These are phyloP conservation scores for Hermaeophaga mercurialis DNA, from an alignment of 2,888 invertebrate species.

Conservation along the genomic window DNA sequence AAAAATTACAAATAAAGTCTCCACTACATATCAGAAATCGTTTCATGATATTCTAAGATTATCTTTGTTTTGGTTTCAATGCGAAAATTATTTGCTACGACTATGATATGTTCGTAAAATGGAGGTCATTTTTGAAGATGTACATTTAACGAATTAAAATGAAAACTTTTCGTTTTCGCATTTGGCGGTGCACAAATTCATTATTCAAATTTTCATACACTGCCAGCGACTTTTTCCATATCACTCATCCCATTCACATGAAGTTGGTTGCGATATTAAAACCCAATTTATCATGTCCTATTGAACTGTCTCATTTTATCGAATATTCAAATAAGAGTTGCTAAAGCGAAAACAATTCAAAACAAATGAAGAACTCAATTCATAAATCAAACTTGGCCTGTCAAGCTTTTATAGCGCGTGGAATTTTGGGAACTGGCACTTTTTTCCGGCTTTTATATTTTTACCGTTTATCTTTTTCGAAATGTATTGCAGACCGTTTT, in stretches of 20 bases:
- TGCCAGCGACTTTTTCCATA: conserved; percentile 15
- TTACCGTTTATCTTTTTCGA: conserved; percentile 1
- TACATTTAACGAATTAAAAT: too few species aligned
- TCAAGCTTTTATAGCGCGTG: conserved; percentile 24
- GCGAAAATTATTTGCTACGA: too few species aligned
- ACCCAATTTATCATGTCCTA: conserved; percentile 23
- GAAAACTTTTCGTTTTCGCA: too few species aligned
- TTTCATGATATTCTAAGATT: too few species aligned
- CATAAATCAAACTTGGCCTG: conserved; percentile 34
- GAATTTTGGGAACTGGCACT: conserved; percentile 12
- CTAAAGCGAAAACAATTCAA: conserved; percentile 35
- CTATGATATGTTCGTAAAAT: too few species aligned
- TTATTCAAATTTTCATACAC: conserved; percentile 24
- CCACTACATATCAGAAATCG: too few species aligned
- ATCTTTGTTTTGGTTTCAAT: too few species aligned
- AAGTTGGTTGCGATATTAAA: conserved; percentile 21
- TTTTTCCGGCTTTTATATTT: conserved; percentile 15
- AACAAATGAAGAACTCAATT: conserved; percentile 32
- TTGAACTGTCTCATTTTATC: conserved; percentile 33
- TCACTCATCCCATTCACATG: conserved; percentile 16
- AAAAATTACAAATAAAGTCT: too few species aligned
- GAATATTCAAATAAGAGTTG: conserved; percentile 30
- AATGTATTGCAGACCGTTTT: background rate
- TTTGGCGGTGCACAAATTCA: conserved; percentile 13
- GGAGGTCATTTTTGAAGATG: too few species aligned